Conservation (phyloP, 2,888 invertebrate genomes). For the Leistus spinibarbis region DNA sequence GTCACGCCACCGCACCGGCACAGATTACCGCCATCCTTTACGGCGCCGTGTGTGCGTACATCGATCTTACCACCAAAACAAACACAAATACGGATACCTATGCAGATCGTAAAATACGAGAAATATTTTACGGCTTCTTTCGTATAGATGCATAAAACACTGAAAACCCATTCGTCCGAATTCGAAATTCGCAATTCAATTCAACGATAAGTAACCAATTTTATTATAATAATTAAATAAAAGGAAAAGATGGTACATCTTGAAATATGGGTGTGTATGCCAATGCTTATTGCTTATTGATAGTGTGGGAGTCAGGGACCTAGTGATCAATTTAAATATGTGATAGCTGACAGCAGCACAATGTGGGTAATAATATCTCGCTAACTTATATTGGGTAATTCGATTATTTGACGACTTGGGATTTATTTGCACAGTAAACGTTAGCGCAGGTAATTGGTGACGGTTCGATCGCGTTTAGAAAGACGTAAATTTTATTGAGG, state of each 20-base stretch:
- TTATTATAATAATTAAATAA: no score
- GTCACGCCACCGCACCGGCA: slow-evolving; percentile 19
- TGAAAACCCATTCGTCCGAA: no score
- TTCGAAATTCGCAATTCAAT: no score
- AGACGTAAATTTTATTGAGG: slow-evolving; percentile 22
- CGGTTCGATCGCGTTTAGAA: slow-evolving; percentile 10
- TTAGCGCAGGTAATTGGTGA: slow-evolving; percentile 16
- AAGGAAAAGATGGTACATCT: no score
- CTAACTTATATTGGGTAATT: background rate
- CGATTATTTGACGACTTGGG: background rate
- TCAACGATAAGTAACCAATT: no score
- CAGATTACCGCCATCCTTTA: slow-evolving; percentile 34
- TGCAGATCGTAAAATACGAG: background rate
- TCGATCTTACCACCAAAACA: background rate
- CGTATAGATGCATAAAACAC: no score
- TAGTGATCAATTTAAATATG: background rate
- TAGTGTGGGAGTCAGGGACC: no score
- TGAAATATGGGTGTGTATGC: no score
- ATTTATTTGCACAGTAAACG: slow-evolving; percentile 19
- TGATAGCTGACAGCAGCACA: background rate
- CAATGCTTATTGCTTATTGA: no score
- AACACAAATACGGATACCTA: background rate
- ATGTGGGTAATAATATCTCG: background rate
- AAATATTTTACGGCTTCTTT: background rate
- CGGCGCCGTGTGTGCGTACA: background rate